These are phyloP conservation scores for Clepsis dumicolana DNA, from an alignment of 2,888 invertebrate species.

Conservation along the genomic window DNA sequence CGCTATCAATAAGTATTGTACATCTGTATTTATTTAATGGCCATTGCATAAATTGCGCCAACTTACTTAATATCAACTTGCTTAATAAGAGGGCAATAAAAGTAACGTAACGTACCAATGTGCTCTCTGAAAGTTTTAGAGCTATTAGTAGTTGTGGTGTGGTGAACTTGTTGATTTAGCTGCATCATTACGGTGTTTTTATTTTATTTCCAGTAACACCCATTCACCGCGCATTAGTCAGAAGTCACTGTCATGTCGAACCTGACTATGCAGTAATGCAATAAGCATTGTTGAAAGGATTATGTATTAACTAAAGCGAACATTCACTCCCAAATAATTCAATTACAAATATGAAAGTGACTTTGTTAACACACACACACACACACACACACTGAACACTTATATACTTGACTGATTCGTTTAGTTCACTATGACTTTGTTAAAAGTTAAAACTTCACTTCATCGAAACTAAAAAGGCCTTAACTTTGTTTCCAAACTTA, in stretches of 20 bases:
- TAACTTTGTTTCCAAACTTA: too few relatives aligned
- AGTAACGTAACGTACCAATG: not conserved
- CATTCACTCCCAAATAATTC: too few relatives aligned
- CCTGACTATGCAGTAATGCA: not conserved
- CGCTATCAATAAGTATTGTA: too few relatives aligned
- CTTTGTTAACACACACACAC: too few relatives aligned
- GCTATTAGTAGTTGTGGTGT: not conserved
- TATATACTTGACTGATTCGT: too few relatives aligned
- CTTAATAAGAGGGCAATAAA: not conserved
- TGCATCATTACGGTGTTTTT: not conserved
- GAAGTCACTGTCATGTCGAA: not conserved
- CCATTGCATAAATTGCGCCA: not conserved
- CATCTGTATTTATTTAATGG: not conserved
- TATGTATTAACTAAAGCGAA: not conserved
- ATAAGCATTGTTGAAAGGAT: not conserved
- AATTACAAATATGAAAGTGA: too few relatives aligned
- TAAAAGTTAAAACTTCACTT: too few relatives aligned
- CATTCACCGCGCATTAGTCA: constrained; percentile 15
- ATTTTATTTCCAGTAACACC: not conserved
- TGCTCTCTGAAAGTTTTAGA: not conserved
- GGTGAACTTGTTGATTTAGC: not conserved
- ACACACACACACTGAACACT: too few relatives aligned
- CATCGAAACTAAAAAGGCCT: too few relatives aligned
- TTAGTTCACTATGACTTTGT: too few relatives aligned
- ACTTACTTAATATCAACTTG: not conserved